These are phyloP conservation scores for Ia io DNA, from an alignment of 2,113 vertebrate species.

Conservation along the genomic window DNA sequence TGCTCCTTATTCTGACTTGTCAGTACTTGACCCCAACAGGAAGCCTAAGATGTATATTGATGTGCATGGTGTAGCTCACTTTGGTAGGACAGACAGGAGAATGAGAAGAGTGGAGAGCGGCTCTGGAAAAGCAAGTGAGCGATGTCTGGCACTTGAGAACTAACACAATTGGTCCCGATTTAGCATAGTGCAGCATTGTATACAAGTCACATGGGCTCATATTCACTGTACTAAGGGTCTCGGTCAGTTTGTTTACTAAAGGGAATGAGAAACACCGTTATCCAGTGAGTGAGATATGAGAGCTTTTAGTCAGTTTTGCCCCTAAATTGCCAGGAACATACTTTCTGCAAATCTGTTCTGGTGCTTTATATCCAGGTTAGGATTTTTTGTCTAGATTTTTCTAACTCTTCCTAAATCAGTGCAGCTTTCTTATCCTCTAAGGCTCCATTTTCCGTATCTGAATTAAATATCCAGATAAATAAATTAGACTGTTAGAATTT, in stretches of 20 bases:
- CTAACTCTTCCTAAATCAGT: not conserved
- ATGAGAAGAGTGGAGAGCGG: not conserved
- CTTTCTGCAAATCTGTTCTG: not conserved
- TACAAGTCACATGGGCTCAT: not conserved
- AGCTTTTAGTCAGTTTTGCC: not conserved
- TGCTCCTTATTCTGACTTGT: not conserved
- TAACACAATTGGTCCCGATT: not conserved
- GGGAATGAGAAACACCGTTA: not conserved
- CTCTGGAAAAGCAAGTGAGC: not conserved
- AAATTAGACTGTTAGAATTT: not conserved
- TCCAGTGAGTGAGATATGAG: not conserved
- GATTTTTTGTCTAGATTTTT: not conserved
- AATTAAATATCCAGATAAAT: not conserved
- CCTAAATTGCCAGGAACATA: not conserved
- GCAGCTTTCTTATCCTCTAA: not conserved
- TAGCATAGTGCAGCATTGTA: not conserved
- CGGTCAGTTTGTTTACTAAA: not conserved
- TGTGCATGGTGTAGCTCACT: not conserved
- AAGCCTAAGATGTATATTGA: not conserved
- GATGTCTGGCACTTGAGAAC: not conserved
- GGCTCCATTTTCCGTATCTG: not conserved
- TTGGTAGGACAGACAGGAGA: not conserved
- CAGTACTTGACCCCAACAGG: not conserved
- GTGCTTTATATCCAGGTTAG: not conserved
- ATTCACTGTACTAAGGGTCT: not conserved